Percentiles rank a stretch among this genome's conserved stretches.
These are phyloP conservation scores for Subacronicta megacephala DNA, from an alignment of 2,888 invertebrate genomes.

Conservation along the genomic window DNA sequence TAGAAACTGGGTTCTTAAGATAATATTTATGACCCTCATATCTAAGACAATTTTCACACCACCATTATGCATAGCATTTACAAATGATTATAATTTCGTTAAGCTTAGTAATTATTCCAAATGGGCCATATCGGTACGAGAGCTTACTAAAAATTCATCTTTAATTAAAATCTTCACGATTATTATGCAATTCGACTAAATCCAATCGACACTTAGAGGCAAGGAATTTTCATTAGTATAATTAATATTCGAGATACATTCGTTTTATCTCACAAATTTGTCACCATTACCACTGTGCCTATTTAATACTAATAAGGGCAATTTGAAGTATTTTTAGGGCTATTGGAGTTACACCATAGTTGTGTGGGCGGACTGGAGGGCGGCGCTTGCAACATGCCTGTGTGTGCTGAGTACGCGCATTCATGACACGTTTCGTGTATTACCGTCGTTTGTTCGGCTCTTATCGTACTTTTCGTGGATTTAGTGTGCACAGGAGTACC, in stretches of 20 bases:
- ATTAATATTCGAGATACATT: constrained; percentile 59
- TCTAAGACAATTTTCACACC: constrained; percentile 35
- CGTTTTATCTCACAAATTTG: constrained; percentile 57
- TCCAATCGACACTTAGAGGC: constrained; percentile 23
- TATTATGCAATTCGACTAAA: constrained; percentile 35
- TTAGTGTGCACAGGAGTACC: constrained; percentile 35
- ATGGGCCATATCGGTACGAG: constrained; percentile 30
- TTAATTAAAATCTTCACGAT: constrained; percentile 48
- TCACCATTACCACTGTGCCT: constrained; percentile 52
- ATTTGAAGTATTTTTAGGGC: constrained; percentile 49
- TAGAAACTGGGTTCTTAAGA: constrained; percentile 11
- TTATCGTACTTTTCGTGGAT: constrained; percentile 45
- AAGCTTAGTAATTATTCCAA: constrained; percentile 42
- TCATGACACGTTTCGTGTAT: constrained; percentile 50
- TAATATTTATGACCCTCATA: constrained; percentile 24
- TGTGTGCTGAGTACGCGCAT: too few species aligned
- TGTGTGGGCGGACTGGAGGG: constrained; percentile 54
- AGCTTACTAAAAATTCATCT: constrained; percentile 38
- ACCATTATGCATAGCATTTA: constrained; percentile 24
- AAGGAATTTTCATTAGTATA: constrained; percentile 50
- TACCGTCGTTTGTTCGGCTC: constrained; percentile 48
- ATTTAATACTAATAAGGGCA: constrained; percentile 58
- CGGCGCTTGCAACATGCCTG: constrained; percentile 27
- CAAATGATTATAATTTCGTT: constrained; percentile 38
- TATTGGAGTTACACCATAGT: constrained; percentile 28